Base-by-base conservation (phyloP, 2,113 vertebrate species). In the Otis tarda region DNA sequence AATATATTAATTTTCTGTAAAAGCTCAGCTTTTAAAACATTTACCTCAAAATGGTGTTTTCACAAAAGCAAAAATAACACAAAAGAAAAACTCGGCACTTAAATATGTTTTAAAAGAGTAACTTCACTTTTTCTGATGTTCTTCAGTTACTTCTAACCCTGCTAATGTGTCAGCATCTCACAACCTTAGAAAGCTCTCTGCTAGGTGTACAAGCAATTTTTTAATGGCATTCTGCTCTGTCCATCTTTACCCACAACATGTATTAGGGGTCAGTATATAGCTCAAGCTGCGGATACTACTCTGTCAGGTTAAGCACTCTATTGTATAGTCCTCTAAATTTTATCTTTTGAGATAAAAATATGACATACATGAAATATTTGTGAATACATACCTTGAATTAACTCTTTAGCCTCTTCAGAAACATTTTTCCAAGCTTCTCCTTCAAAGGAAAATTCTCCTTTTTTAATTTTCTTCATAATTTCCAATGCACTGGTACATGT, bases 401-500 rank as follows among this genome's bases (percentile, higher is more conserved):
- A 98, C 89, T 99, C 99, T 97, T 99, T 99, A 91, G 99, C 99
- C 96, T 99, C 99, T 93, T 98, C 98, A 82, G 99, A 99, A 53
- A 99, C 99, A 64, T 98, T 99, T 89, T 98, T 99, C 99, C 99
- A 99, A 93, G 99, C 99, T 93, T 99, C 99, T 76, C 99, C 98
- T 96, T 99, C 98, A 73, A 99, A 99, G n/a, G 99, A 99, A 95
- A 99, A 99, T 83, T 99, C 99, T 37, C 99, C 99, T 31, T 99
- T 98, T 96, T 99, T 99, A 88, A 99, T 99, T 97, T 99, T 99
- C 97, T 98, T 99, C 99, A 99, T 99, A 53, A 99, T 99, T 93
- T 99, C 99, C 95, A 99, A 98, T 8, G 99, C 99, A 65, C 98
- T 99, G 89, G 99, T 99, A 95, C 98, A 99, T 0, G 98, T 98